These are phyloP conservation scores for Stichodactyla mertensii DNA, from an alignment of 64 coral and sea anemone genomes.

Conservation along the genomic window DNA sequence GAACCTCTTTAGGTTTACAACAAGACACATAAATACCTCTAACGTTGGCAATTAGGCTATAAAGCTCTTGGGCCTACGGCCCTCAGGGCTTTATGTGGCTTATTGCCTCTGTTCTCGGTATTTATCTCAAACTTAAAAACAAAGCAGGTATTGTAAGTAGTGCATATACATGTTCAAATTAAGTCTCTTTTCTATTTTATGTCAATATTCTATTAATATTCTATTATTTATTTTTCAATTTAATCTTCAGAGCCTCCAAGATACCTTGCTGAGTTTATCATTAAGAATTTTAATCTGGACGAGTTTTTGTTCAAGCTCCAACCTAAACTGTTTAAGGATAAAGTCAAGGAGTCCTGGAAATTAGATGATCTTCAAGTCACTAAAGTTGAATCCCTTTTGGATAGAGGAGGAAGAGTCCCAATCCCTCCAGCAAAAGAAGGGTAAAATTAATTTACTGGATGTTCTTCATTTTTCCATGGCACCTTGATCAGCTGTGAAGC, in stretches of 20 bases:
- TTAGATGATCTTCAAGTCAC: conserved; percentile 44
- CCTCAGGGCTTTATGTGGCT: no score
- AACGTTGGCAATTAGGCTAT: no score
- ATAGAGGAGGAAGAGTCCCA: conserved; percentile 69
- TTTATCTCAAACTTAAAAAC: no score
- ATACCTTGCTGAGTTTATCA: conserved; percentile 45
- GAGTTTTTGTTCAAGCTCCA: conserved; percentile 26
- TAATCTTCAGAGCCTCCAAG: conserved; percentile 26
- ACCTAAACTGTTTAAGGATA: conserved; percentile 38
- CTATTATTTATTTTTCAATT: not conserved
- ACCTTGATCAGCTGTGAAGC: not conserved
- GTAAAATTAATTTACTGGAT: not conserved
- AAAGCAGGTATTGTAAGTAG: no score
- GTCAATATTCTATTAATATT: no score
- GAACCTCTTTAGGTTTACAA: no score
- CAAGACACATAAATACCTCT: no score
- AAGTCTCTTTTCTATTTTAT: no score
- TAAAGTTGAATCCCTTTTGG: conserved; percentile 67
- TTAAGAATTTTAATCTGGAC: conserved; percentile 35
- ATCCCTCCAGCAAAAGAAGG: conserved; percentile 80
- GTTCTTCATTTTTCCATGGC: not conserved
- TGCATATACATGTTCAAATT: no score
- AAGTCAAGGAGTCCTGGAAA: conserved; percentile 57
- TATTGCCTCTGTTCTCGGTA: no score
- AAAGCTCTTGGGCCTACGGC: no score